Base-by-base conservation (phyloP, 2,113 vertebrate species). In the Rhegmatorhina hoffmannsi region DNA sequence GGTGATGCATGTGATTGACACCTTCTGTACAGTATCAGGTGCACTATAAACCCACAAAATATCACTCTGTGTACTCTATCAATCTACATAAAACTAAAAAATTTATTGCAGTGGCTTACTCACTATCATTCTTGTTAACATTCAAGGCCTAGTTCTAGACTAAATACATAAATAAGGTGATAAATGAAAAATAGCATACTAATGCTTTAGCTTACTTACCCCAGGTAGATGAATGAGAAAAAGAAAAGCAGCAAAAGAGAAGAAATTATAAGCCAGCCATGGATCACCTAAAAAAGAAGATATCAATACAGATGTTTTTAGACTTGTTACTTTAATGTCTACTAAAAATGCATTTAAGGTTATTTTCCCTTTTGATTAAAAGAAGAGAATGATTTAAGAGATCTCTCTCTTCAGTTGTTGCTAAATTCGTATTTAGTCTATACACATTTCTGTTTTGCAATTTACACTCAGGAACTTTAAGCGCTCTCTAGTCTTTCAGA, bases 191-290 rank as follows among this genome's bases (percentile, higher is more conserved):
- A 62, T 0, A 44, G 46, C 10, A 6, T 12, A 89, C 26, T 62
- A 88, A 85, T 49, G 33, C 5, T 81, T 83, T 46, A 79, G 6
- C 58, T 49, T 25, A 98, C 99, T 99, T 98, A 99, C 99, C 99
- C 98, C 96, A 99, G 98, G 95, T 99, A 99, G 97, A 99, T 99
- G 96, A 98, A 99, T 79, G 99, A 99, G 97, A 99, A 99, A 97
- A 99, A 99, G 98, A 99, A 99, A 58, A 99, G 99, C 91, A 99
- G 97, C 84, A 99, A 98, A 33, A 99, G 98, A 80, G 99, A 99
- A 93, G 99, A 99, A 97, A 99, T 97, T 68, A 99, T 99, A 91
- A 99, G 98, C 99, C 99, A 99, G 79, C 98, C 99, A 92, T 99
- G 99, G 96, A 99, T 99, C 92, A 99, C 99, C 99, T 99, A 95